Evolutionary conservation across 2,888 invertebrate genomes (phyloP), one percentile per base, ranked within the genome.

Genomic region (Drymonia ruficornis): DNA sequence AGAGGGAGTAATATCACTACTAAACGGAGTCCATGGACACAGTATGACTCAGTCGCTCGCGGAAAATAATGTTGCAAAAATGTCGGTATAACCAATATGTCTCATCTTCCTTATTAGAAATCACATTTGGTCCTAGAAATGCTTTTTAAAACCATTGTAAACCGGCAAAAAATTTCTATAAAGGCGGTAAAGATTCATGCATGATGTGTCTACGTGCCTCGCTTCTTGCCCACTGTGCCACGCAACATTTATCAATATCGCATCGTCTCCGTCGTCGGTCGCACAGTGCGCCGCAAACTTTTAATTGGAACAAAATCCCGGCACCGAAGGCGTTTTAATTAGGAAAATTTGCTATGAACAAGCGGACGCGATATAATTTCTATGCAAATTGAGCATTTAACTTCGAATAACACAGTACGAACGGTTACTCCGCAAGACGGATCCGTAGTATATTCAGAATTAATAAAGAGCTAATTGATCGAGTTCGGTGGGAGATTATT

Each of bases 341-440:
- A 91, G 89, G 86, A 88, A 89, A 89, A 86, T 91, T 91, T 89
- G 85, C 88, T 81, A 90, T 88, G 89, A 88, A 89, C 90, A 87
- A 88, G 84, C 87, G 83, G 83, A 83, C 86, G 84, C 82, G 81
- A 86, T 89, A 92, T 92, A 90, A 92, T 91, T 90, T 91, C 90
- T 84, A 91, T 92, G 91, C 90, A 91, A 92, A 92, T 92, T 84
- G 80, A 83, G 83, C 89, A 83, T 90, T 90, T 89, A 91, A 89
- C 86, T 91, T 89, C 82, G 83, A 81, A 85, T 86, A 86, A 84
- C 82, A 77, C 72, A 75, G 56, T 64, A 65, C 73, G 66, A 60
- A 59, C 58, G 45, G 65, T 63, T 73, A 79, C 77, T 75, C 65
- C 59, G 52, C 60, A 69, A 72, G 74, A 72, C 65, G 67, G 73